Conservation (phyloP, 2,888 invertebrate species). For the Helleia helle region DNA sequence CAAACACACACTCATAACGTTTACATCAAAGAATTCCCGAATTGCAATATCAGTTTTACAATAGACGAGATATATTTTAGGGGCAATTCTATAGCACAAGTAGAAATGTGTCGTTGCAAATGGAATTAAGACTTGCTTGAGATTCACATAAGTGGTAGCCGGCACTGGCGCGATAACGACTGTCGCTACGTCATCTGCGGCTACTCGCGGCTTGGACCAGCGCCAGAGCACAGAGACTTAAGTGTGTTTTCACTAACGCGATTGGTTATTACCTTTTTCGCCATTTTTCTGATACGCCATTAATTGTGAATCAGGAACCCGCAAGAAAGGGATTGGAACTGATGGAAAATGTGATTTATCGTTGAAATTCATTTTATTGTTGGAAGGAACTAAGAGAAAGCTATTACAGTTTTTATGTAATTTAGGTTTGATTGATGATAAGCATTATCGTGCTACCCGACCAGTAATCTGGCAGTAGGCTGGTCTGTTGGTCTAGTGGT, state of each 20-base stretch:
- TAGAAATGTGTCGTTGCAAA: constrained; percentile 11
- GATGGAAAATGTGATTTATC: not conserved
- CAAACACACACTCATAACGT: too few relatives aligned
- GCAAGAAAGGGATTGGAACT: too few relatives aligned
- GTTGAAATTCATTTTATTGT: not conserved
- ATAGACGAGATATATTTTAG: too few relatives aligned
- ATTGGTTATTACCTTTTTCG: not conserved
- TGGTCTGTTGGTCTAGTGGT: too few relatives aligned
- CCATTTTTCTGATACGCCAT: not conserved
- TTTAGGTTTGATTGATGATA: too few relatives aligned
- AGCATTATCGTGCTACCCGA: too few relatives aligned
- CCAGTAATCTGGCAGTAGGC: too few relatives aligned
- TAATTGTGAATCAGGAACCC: too few relatives aligned
- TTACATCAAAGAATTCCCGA: too few relatives aligned
- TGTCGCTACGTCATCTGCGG: constrained; percentile 44
- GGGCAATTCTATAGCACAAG: constrained; percentile 7
- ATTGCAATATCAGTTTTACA: too few relatives aligned
- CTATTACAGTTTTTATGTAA: too few relatives aligned
- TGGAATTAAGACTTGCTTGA: constrained; percentile 18
- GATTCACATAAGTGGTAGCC: constrained; percentile 14
- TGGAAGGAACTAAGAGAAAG: too few relatives aligned
- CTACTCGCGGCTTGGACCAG: constrained; percentile 54
- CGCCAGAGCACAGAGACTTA: constrained; percentile 46
- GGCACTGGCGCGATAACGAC: constrained; percentile 39
- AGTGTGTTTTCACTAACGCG: constrained; percentile 7